Evolutionary conservation across 2,797 vertebrate genomes (phyloP), one percentile per base, ranked within the genome.

Genomic region (Enteromius paludinosus): DNA sequence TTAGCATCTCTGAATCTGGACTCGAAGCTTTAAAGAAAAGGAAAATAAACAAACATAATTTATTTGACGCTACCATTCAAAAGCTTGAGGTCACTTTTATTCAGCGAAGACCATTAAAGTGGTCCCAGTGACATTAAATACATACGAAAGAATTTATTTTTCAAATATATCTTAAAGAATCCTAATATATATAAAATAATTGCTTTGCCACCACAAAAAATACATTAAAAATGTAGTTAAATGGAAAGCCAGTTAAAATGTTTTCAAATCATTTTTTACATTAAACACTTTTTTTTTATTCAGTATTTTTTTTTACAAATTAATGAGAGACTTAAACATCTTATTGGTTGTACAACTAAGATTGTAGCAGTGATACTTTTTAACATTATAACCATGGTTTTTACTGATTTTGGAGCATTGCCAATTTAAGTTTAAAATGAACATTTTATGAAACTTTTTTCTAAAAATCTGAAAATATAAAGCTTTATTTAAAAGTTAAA

Each of bases 1-100:
- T 86, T 56, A 84, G 81, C 81, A 52, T 86, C 23, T 79, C 73
- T 49, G 59, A 86, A 73, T 47, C 49, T 80, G 75, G 74, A 75
- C 62, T 71, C 41, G 54, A 49, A 74, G 45, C 59, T 82, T 54
- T 69, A 20, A 41, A 1, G 3, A 38, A 82, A 81, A 49, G 28
- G 69, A 75, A 75, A 79, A 70, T 61, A 47, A 69, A 62, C 25
- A 56, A 74, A 80, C 35, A 69, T 38, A 59, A 65, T 71, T 17
- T 71, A 23, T 47, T 64, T 81, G 20, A 80, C 30, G 23, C 43
- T 52, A 52, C 72, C 20, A 1, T 23, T 33, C 33, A 65, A 54
- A 83, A 15, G 25, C 49, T 52, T 52, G 28, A 5, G 20, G 11
- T 72, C 10, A 35, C 30, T 54, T 54, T 73, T 72, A 52, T 52